These are phyloP conservation scores for Gonatopus flavifemur DNA, from an alignment of 1,140 invertebrate species.

Conservation along the genomic window DNA sequence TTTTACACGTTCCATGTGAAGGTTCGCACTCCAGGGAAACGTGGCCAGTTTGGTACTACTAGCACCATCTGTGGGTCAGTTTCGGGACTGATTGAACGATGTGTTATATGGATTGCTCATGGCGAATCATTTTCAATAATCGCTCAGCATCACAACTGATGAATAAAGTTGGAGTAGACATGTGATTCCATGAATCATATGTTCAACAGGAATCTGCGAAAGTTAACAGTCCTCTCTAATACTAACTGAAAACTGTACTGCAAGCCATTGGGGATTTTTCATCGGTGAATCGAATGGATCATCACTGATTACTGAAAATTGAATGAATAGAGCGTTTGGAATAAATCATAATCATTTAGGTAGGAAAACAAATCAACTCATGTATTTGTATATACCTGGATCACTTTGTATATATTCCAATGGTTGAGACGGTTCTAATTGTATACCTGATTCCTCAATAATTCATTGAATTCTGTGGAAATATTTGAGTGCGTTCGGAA, in stretches of 20 bases:
- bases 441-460: neutral
- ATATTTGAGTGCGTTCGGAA: conserved; percentile 10
- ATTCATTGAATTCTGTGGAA: neutral
- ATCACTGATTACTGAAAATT: neutral
- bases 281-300: too few species aligned
- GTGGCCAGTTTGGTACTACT: too few species aligned
- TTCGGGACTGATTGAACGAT: too few species aligned
- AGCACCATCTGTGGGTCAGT: too few species aligned
- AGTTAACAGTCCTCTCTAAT: neutral
- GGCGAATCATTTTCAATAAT: neutral
- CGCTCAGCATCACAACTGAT: neutral
- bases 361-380: neutral
- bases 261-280: neutral
- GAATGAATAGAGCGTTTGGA: neutral
- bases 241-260: neutral
- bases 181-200: neutral
- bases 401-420: neutral
- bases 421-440: neutral
- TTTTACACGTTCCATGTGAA: too few species aligned
- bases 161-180: neutral
- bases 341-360: neutral
- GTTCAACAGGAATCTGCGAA: neutral
- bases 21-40: too few species aligned
- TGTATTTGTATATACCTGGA: neutral
- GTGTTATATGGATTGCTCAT: neutral